Conservation (phyloP, 2,797 vertebrate genomes). For the Chelidonichthys spinosus region DNA sequence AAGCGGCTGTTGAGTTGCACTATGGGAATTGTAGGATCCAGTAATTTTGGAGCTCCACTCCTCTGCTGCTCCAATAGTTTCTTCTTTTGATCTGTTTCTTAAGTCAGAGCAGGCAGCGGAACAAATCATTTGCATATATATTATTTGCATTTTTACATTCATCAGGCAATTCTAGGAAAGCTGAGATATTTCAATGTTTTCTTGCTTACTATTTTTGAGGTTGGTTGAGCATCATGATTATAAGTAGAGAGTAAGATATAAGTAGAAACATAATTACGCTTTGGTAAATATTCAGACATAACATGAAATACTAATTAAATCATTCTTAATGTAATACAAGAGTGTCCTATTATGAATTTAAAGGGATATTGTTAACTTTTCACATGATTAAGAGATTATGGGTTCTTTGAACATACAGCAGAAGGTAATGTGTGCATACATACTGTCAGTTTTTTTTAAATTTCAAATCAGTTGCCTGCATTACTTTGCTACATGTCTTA, state of each 20-base stretch:
- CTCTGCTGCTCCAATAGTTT: background rate
- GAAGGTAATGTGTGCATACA: background rate
- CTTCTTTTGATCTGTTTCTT: constrained; percentile 18
- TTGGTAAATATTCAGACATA: background rate
- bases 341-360: background rate
- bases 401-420: background rate
- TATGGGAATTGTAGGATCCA: constrained; percentile 2
- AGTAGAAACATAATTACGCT: background rate
- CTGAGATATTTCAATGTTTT: constrained; percentile 12
- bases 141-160: background rate
- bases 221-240: constrained; percentile 25
- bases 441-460: background rate
- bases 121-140: constrained; percentile 9
- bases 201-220: constrained; percentile 5
- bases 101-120: constrained; percentile 16
- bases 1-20: background rate
- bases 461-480: background rate
- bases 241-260: constrained; percentile 5
- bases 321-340: background rate
- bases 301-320: no score
- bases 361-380: background rate
- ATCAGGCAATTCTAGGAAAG: constrained; percentile 16
- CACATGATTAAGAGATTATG: no score
- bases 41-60: constrained; percentile 10
- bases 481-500: background rate